A percentile compares a stretch with the other conserved stretches of the same genome.
phyloP scores from a whole-genome alignment of 2,113 vertebrate species.

The Arenaria interpres region DNA sequence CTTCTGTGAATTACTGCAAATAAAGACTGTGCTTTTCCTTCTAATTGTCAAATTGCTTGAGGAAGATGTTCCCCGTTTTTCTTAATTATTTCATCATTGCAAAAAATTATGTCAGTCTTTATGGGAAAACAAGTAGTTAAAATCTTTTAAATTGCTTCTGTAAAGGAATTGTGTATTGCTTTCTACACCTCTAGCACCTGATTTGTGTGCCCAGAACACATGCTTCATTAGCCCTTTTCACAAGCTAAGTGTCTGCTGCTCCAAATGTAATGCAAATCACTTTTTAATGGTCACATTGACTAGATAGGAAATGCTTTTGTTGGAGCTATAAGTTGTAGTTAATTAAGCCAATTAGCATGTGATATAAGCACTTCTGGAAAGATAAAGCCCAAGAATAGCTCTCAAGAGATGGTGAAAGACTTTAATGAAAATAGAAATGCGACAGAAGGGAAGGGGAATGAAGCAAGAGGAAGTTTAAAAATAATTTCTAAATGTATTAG shows the following conservation, averaged over 20 bases:
- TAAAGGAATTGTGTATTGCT: not conserved
- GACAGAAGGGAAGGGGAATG: not conserved
- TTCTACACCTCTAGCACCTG: constrained; percentile 39
- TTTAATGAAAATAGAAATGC: not conserved
- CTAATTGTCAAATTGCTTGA: not conserved
- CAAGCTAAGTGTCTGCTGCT: constrained; percentile 38
- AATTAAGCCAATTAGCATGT: constrained; percentile 71
- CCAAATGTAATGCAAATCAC: constrained; percentile 67
- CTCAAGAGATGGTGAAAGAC: constrained; percentile 16
- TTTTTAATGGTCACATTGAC: constrained; percentile 68
- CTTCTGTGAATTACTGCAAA: not conserved
- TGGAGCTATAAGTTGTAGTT: constrained; percentile 58
- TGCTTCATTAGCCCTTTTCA: constrained; percentile 65
- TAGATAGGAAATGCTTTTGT: constrained; percentile 68
- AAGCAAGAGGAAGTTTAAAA: constrained; percentile 24
- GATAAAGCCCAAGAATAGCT: constrained; percentile 28
- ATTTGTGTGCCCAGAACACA: constrained; percentile 55
- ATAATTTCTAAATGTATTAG: not conserved
- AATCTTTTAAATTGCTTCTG: not conserved
- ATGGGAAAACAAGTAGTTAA: constrained; percentile 23
- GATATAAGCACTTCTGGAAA: constrained; percentile 54
- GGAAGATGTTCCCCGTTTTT: not conserved
- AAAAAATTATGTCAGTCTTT: not conserved
- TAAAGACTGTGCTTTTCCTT: not conserved
- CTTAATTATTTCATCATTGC: constrained; percentile 17